Conservation (phyloP, 2,113 vertebrate genomes). For the Plestiodon gilberti region DNA sequence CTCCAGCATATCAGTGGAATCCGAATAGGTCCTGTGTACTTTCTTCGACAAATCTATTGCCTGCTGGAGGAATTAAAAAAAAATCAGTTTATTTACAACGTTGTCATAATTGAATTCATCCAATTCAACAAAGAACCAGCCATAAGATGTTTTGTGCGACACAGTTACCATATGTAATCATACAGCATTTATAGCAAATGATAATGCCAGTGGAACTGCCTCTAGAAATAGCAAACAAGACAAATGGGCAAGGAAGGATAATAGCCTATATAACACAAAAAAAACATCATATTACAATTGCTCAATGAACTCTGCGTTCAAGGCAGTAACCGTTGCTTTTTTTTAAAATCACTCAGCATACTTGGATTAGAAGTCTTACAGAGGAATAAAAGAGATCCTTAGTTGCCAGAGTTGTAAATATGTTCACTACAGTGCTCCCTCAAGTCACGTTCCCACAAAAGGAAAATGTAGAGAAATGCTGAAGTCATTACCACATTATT, state of each 20-base stretch:
- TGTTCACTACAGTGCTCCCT: constrained; percentile 39
- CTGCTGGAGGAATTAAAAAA: constrained; percentile 59
- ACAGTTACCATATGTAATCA: constrained; percentile 48
- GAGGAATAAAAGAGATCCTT: constrained; percentile 21
- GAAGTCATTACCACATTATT: constrained; percentile 21
- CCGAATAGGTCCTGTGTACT: constrained; percentile 50
- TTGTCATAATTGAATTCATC: constrained; percentile 36
- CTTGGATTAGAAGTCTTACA: constrained; percentile 26
- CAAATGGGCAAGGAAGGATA: constrained; percentile 49
- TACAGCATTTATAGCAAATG: constrained; percentile 34
- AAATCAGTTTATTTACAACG: constrained; percentile 41
- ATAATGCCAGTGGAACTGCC: constrained; percentile 42
- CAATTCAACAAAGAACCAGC: constrained; percentile 48
- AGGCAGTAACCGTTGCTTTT: constrained; percentile 31
- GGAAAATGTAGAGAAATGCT: constrained; percentile 24
- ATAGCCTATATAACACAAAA: constrained; percentile 47
- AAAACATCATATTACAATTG: constrained; percentile 59
- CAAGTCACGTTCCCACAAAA: constrained; percentile 43
- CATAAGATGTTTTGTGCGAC: constrained; percentile 43
- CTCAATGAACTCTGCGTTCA: constrained; percentile 42
- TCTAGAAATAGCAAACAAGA: constrained; percentile 25
- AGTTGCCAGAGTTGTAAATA: constrained; percentile 41
- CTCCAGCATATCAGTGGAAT: constrained; percentile 60
- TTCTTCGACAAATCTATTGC: constrained; percentile 62
- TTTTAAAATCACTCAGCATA: constrained; percentile 33